Base-by-base conservation (phyloP, 1,140 invertebrate species). In the Trachymyrmex septentrionalis region DNA sequence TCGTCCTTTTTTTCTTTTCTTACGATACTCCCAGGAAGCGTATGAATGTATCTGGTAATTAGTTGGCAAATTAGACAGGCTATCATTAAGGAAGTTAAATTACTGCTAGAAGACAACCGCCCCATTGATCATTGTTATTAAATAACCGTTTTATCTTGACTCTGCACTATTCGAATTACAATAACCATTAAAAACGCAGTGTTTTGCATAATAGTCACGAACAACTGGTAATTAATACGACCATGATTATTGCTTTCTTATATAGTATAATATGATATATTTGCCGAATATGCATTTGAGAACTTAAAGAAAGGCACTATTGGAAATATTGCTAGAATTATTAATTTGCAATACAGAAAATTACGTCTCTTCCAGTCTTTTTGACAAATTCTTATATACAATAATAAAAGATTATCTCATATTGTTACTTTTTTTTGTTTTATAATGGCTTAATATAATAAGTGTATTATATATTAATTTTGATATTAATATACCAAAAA, bases 161-260 rank as follows among this genome's bases (percentile, higher is more conserved):
- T 57, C n/a, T n/a, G 53, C 48, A 44, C 9, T 12, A 2, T 0
- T 44, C 9, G 14, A 4, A 55, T 80, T 67, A n/a, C 14, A 3
- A 67, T 50, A 19, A 53, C 55, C 44, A 44, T 44, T 44, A 44
- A 44, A 44, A 44, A 44, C 1, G 9, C 9, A 44, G 9, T 10
- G 38, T 30, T 61, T 66, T 34, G 34, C 57, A 34, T 38, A 63
- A 77, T 63, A 53, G n/a, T 67, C 63, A 57, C 7, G 27, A 77
- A 19, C 14, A 34, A 77, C 0, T 34, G n/a, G n/a, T 80, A 80
- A 80, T 80, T 80, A 80, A 67, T 55, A 50, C 3, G 16, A 53
- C 1, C 27, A n/a, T 57, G 12, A 69, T 57, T 53, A 80, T 24
- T 24, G 14, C 38, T 64, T 80, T 24, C 9, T 27, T 6, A 38